phyloP scores from a whole-genome alignment of 2,113 vertebrate genomes.

The crab-eating macaque (Macaca fascicularis) region DNA sequence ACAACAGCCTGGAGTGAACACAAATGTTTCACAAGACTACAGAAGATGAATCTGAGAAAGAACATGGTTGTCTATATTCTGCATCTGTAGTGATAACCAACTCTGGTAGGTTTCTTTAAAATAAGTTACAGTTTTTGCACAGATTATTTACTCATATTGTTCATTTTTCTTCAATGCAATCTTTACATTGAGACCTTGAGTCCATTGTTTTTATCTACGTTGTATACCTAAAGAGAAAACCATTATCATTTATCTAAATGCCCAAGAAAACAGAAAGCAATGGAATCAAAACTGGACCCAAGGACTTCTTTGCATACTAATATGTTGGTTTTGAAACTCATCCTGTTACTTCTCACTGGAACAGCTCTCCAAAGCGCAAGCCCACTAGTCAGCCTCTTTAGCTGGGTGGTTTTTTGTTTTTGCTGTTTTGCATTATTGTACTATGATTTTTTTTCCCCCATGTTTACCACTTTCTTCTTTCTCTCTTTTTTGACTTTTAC shows the following conservation, averaged over 20 bases:
- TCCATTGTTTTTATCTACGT: background rate
- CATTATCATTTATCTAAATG: background rate
- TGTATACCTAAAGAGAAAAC: background rate
- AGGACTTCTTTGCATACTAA: background rate
- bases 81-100: background rate
- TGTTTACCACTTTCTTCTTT: too few species aligned
- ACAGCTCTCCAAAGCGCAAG: background rate
- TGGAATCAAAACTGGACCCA: background rate
- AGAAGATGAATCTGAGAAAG: background rate
- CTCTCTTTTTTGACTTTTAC: too few species aligned
- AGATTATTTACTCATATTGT: background rate
- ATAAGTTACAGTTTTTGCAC: background rate
- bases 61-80: background rate
- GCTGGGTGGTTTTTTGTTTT: too few species aligned
- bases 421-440: too few species aligned
- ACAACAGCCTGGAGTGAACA: background rate
- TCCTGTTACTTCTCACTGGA: background rate
- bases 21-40: background rate
- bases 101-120: background rate
- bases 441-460: too few species aligned
- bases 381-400: background rate
- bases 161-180: slow-evolving; percentile 33
- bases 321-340: background rate
- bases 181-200: background rate
- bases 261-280: slow-evolving; percentile 22